These are phyloP conservation scores for Cricetomys ansorgei DNA, from an alignment of 2,113 vertebrate species.

Conservation along the genomic window DNA sequence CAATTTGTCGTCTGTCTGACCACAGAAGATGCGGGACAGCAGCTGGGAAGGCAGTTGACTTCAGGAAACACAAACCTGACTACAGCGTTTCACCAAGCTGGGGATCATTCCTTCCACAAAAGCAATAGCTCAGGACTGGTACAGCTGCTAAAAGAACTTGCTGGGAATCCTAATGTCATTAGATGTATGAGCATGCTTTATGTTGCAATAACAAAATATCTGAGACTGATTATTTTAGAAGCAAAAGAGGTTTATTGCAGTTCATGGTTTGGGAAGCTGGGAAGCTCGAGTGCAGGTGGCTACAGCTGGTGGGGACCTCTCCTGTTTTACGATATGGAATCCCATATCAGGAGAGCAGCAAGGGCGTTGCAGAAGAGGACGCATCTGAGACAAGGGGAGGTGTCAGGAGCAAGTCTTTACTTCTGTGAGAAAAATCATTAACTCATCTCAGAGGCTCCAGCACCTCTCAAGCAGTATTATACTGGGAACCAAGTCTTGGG, in stretches of 20 bases:
- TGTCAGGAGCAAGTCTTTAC: not conserved
- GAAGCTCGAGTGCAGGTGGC: not conserved
- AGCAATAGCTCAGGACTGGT: not conserved
- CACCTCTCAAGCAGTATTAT: not conserved
- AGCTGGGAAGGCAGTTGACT: conserved; percentile 64
- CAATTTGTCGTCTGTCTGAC: conserved; percentile 63
- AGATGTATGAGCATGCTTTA: not conserved
- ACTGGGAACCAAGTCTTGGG: not conserved
- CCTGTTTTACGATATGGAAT: not conserved
- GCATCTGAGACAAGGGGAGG: not conserved
- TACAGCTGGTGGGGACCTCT: not conserved
- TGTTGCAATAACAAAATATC: not conserved
- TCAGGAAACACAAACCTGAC: not conserved
- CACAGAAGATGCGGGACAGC: not conserved
- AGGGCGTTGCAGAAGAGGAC: not conserved
- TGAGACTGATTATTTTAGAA: not conserved
- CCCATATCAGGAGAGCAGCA: not conserved
- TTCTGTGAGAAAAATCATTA: not conserved
- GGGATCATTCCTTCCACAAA: not conserved
- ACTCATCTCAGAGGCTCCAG: not conserved
- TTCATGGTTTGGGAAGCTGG: not conserved
- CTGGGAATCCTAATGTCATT: not conserved
- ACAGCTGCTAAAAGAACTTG: conserved; percentile 18
- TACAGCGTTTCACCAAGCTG: not conserved
- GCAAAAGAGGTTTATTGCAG: not conserved